Percentiles rank a stretch among this genome's conserved stretches.
Conservation (phyloP, 2,797 vertebrate species). For the Myotis findleyi region DNA sequence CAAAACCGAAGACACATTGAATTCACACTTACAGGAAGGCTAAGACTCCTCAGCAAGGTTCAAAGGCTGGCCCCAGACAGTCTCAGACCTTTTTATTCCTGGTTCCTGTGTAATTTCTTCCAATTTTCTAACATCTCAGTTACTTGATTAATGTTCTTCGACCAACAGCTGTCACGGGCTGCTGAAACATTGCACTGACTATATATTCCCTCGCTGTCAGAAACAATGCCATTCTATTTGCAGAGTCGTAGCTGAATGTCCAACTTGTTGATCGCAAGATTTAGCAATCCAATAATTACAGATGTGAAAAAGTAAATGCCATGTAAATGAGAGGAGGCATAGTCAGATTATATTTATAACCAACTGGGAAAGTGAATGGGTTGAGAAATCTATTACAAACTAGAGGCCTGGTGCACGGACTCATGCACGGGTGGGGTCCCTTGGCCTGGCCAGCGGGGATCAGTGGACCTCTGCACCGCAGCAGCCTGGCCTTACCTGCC, state of each 20-base stretch:
- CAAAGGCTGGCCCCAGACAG: constrained; percentile 51
- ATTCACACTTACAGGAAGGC: constrained; percentile 49
- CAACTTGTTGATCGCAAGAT: constrained; percentile 56
- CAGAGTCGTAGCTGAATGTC: constrained; percentile 51
- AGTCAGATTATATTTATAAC: constrained; percentile 60
- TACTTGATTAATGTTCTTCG: constrained; percentile 62
- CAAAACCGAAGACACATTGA: constrained; percentile 69
- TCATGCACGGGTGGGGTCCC: no score
- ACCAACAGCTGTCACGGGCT: constrained; percentile 57
- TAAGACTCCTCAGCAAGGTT: constrained; percentile 71
- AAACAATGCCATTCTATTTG: constrained; percentile 57
- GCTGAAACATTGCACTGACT: constrained; percentile 41
- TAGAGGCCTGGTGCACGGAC: no score
- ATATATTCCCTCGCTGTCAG: not conserved
- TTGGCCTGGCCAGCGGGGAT: no score
- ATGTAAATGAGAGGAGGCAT: not conserved
- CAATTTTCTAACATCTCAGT: constrained; percentile 67
- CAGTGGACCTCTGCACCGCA: no score
- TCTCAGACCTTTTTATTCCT: constrained; percentile 55
- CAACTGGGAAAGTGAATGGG: not conserved
- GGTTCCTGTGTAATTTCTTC: constrained; percentile 56
- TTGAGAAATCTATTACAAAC: constrained; percentile 32
- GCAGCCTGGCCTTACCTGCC: no score
- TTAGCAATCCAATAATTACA: constrained; percentile 65
- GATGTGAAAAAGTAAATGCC: constrained; percentile 54